These are phyloP conservation scores for Labrus mixtus DNA, from an alignment of 2,113 vertebrate genomes.

Conservation along the genomic window DNA sequence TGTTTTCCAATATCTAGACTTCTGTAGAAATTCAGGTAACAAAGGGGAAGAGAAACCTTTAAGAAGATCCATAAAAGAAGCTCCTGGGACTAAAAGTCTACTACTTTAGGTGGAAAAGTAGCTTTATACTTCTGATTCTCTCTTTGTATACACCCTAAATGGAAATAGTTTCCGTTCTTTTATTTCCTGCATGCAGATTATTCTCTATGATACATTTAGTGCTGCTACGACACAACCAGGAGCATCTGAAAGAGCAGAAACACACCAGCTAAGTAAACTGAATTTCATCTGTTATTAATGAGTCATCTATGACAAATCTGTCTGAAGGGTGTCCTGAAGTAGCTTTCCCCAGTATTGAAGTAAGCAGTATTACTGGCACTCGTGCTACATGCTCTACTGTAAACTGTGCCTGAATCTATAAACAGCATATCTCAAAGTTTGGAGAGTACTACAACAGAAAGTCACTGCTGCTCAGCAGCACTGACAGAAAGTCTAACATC, in stretches of 20 bases:
- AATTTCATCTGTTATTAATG: not conserved
- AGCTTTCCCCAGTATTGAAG: slow-evolving; percentile 5
- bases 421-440: slow-evolving; percentile 23
- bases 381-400: slow-evolving; percentile 1
- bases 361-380: slow-evolving; percentile 1
- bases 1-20: no score
- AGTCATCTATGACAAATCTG: not conserved
- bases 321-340: slow-evolving; percentile 10
- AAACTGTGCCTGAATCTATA: slow-evolving; percentile 40
- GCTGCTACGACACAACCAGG: no score
- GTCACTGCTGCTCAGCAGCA: slow-evolving; percentile 11
- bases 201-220: no score
- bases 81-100: no score
- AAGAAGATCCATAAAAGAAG: no score
- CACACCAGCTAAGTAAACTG: not conserved
- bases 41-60: no score
- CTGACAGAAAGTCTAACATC: slow-evolving; percentile 33
- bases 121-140: no score
- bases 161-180: no score
- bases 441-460: slow-evolving; percentile 11
- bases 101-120: no score
- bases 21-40: no score
- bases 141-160: no score
- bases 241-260: not conserved
- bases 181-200: no score